Base-by-base conservation (phyloP, 2,888 invertebrate genomes). In the Heliconius aoede region DNA sequence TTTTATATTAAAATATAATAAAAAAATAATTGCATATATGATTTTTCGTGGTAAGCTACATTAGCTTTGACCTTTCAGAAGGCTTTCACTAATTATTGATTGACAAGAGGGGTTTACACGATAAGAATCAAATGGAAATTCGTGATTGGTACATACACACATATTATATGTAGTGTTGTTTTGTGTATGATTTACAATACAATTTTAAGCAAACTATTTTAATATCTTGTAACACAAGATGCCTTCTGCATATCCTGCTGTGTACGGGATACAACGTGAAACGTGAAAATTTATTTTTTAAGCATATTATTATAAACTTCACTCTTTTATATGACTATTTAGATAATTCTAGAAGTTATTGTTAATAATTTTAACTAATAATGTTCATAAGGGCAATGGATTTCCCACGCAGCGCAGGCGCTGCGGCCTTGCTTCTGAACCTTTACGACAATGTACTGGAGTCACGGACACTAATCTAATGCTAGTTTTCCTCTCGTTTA, bases 351-450 rank as follows among this genome's bases (percentile, higher is more conserved):
- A 71, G 71, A 62, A 72, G 62, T 46, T 62, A 58, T 64, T 71
- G 68, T 69, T 69, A 60, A 51, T 51, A 30, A 60, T 24, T 72
- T 72, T 77, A 64, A 76, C 68, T 68, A 68, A 72, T 76, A 79
- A 73, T 72, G 78, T 80, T 74, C 58, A 76, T 80, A 77, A 79
- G 80, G 78, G 80, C 81, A 77, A 79, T 82, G 78, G 74, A 73
- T 80, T 84, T 84, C 84, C 83, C 84, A 84, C 83, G 83, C 81
- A 82, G 78, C 81, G 82, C 80, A 58, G 72, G 36, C 71, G 79
- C 76, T 81, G 79, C 82, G 89, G 88, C 92, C 92, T 92, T 91
- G 91, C 83, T 77, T 84, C 80, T 87, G 88, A 89, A 91, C 91
- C 90, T 89, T 89, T 88, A 86, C 85, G 83, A 85, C 86, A 84